Evolutionary conservation across 2,888 invertebrate species (phyloP), one percentile per base, ranked within the genome.

Genomic region (Drosophila longiperda): DNA sequence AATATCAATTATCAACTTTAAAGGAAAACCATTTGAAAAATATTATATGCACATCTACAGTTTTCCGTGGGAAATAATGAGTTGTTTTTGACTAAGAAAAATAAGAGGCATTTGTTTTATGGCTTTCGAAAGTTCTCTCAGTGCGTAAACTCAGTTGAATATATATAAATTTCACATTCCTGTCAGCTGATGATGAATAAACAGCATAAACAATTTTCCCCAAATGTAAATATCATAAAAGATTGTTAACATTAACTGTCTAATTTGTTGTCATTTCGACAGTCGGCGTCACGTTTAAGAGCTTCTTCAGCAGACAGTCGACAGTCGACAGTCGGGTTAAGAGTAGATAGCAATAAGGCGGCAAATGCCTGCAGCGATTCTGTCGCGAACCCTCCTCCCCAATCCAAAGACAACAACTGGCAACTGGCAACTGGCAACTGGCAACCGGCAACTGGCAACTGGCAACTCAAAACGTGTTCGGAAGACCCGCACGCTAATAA

Each of bases 181-280:
- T 45, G 29, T 33, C 61, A 48, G 20, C 57, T 36, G 64, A 38
- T 50, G 49, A 81, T 77, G 77, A 80, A 80, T 80, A 68, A 80
- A 75, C 73, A 75, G 71, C 75, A 75, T 73, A 65, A 87, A 82
- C 77, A 72, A 80, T 83, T 85, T 84, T 75, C 73, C 42, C 66
- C 48, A 26, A 65, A 85, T 80, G 83, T 86, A 83, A 86, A 86
- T 83, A 88, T 88, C 88, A 83, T 82, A 83, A 88, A 83, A 86
- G 83, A 87, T 77, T 88, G 87, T 87, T 87, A 87, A 75, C 89
- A 87, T 82, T 82, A 88, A 84, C 81, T 84, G 89, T 88, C 89
- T 88, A 84, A 87, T 87, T 87, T 87, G 89, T 88, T 87, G 89
- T 84, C 87, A 86, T 87, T 82, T 80, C 71, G 66, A 54, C 52